phyloP scores from a whole-genome alignment of 2,888 invertebrate genomes.

The Oxycera nigricornis region DNA sequence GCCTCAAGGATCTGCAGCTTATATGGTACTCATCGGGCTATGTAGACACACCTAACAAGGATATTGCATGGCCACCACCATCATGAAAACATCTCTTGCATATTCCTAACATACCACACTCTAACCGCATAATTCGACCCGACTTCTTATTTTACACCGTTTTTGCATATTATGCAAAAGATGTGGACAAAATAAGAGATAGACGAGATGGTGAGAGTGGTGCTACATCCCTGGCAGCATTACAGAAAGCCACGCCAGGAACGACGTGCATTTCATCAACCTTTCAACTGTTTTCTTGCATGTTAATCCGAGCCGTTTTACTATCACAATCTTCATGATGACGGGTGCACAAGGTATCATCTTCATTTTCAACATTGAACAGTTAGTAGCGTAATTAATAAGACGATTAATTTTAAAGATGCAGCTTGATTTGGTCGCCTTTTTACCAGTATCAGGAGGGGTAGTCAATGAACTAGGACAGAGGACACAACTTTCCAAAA shows the following conservation, averaged over 20 bases:
- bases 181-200: not conserved
- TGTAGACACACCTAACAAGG: not conserved
- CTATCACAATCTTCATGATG: no score
- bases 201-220: not conserved
- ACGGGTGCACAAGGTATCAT: no score
- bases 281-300: slow-evolving; percentile 23
- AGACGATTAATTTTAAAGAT: no score
- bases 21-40: no score
- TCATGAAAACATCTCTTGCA: not conserved
- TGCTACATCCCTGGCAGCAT: not conserved
- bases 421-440: no score
- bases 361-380: no score
- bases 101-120: not conserved
- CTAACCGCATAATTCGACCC: slow-evolving; percentile 22
- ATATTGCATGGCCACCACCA: not conserved
- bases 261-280: slow-evolving; percentile 6
- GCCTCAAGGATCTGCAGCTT: not conserved
- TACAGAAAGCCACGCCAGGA: not conserved
- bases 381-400: no score
- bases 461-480: no score
- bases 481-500: no score
- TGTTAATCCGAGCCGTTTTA: slow-evolving; percentile 14
- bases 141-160: slow-evolving; percentile 22
- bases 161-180: slow-evolving; percentile 27
- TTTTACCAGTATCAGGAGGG: no score